Percentiles rank a stretch among this genome's conserved stretches.
phyloP scores from a whole-genome alignment of 1,140 invertebrate species.

The Octopus sinensis region DNA sequence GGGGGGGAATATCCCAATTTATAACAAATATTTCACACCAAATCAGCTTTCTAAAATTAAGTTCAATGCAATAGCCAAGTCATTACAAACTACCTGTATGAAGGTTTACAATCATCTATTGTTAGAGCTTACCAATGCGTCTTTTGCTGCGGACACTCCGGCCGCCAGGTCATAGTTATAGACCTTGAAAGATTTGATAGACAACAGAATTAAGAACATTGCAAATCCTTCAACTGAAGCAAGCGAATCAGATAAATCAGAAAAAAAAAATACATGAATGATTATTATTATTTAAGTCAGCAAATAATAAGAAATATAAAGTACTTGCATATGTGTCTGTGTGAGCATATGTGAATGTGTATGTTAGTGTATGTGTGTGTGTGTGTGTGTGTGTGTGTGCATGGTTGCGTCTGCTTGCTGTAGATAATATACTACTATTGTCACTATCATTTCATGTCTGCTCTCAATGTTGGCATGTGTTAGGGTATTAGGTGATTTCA shows the following conservation, averaged over 20 bases:
- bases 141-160: background rate
- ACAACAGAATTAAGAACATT: background rate
- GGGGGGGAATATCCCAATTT: too few species aligned
- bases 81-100: background rate
- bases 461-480: too few species aligned
- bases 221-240: conserved; percentile 1
- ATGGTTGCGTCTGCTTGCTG: too few species aligned
- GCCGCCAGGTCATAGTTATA: conserved; percentile 14
- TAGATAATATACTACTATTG: too few species aligned
- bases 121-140: conserved; percentile 9
- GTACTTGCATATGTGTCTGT: too few species aligned
- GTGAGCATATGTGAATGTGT: too few species aligned
- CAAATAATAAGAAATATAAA: too few species aligned
- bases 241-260: background rate
- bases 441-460: too few species aligned
- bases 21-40: background rate
- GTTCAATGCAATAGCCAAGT: background rate
- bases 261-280: background rate
- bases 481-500: too few species aligned
- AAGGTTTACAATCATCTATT: background rate
- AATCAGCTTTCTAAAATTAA: background rate
- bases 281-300: too few species aligned
- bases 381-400: too few species aligned
- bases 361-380: too few species aligned
- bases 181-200: conserved; percentile 15